These are phyloP conservation scores for Bathynomus jamesi DNA, from an alignment of 1,140 invertebrate genomes.

Conservation along the genomic window DNA sequence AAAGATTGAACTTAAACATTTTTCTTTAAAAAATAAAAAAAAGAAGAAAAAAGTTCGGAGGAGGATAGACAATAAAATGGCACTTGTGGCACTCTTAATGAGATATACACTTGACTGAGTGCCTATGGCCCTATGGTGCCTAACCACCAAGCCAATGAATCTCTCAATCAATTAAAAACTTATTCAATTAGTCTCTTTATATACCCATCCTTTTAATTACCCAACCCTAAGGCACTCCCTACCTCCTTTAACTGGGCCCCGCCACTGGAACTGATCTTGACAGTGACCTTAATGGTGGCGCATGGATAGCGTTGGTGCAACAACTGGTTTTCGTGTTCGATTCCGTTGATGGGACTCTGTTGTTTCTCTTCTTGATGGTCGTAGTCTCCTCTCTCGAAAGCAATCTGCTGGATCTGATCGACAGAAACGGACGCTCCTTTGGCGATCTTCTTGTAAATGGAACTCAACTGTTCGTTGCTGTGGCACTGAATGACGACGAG, in stretches of 20 bases:
- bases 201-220: too few species aligned
- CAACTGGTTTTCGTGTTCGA: conserved; percentile 21
- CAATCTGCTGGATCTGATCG: conserved; percentile 43
- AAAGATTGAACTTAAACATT: too few species aligned
- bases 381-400: conserved; percentile 8
- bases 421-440: conserved; percentile 20
- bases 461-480: conserved; percentile 47
- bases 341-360: conserved; percentile 22
- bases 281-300: conserved; percentile 13
- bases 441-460: conserved; percentile 44
- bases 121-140: too few species aligned
- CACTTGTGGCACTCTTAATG: too few species aligned
- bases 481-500: conserved; percentile 40
- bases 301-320: conserved; percentile 11
- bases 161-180: too few species aligned
- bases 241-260: conserved; percentile 36
- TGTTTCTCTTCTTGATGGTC: conserved; percentile 37
- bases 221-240: too few species aligned
- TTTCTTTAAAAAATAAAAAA: too few species aligned
- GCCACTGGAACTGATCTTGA: conserved; percentile 21
- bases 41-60: too few species aligned
- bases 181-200: too few species aligned
- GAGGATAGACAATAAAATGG: too few species aligned
- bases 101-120: too few species aligned
- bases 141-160: too few species aligned